Conservation (phyloP, 2,888 invertebrate species). For the Acronicta aceris region DNA sequence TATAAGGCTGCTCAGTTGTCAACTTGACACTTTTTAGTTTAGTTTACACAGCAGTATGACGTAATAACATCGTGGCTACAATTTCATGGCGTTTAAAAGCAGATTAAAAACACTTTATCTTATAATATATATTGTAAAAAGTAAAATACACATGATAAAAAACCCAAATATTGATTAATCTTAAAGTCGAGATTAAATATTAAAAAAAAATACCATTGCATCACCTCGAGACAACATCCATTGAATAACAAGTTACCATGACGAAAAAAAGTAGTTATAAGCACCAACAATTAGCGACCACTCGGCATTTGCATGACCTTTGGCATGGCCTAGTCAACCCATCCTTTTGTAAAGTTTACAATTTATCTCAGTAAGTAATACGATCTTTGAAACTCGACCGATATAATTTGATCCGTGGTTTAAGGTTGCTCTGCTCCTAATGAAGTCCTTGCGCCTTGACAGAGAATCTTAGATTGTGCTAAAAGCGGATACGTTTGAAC, state of each 20-base stretch:
- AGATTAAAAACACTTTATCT: no score
- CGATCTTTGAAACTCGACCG: constrained; percentile 22
- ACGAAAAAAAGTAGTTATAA: constrained; percentile 28
- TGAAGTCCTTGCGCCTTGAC: constrained; percentile 9
- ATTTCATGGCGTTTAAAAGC: no score
- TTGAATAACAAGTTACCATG: constrained; percentile 27
- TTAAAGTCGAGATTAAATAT: background rate
- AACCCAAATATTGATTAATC: no score
- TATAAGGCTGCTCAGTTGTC: no score
- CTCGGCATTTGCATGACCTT: constrained; percentile 42
- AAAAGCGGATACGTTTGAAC: constrained; percentile 14
- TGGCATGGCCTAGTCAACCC: constrained; percentile 13
- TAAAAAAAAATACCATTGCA: constrained; percentile 23
- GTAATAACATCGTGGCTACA: no score
- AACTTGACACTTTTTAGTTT: no score
- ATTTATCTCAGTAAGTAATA: constrained; percentile 33
- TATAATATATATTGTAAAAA: no score
- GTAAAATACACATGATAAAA: no score
- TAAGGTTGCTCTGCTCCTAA: constrained; percentile 7
- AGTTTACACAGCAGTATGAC: no score
- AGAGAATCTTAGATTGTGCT: constrained; percentile 16
- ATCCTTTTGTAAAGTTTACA: constrained; percentile 26
- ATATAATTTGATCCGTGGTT: constrained; percentile 23
- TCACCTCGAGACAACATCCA: constrained; percentile 24
- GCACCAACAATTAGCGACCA: constrained; percentile 32